Evolutionary conservation across 2,888 invertebrate genomes (phyloP).

Genomic region (Aricia artaxerxes): DNA sequence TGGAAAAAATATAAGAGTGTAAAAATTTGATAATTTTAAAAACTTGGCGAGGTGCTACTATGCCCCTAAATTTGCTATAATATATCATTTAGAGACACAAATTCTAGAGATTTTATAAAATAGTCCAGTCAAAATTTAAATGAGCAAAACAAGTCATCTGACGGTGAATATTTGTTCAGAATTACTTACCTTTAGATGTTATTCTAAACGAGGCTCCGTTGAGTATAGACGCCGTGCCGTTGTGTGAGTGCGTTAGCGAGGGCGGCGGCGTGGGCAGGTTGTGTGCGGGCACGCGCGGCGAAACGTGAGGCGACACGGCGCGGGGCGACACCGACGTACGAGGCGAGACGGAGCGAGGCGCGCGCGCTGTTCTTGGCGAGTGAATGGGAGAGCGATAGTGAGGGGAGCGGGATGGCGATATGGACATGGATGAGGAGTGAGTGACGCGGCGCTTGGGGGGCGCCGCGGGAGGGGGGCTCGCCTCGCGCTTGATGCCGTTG

Average conservation of each 20-base stretch:
- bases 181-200: conserved; percentile 85
- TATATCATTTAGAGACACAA: too few species aligned
- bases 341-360: conserved; percentile 46
- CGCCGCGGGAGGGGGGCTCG: conserved; percentile 80
- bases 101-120: too few species aligned
- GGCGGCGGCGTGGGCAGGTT: conserved; percentile 41
- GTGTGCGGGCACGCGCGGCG: conserved; percentile 48
- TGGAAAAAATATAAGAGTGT: conserved; percentile 59
- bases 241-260: conserved; percentile 45
- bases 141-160: neutral
- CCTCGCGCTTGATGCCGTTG: conserved; percentile 70
- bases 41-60: conserved; percentile 32
- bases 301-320: conserved; percentile 17
- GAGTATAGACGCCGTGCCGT: conserved; percentile 48
- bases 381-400: conserved; percentile 51
- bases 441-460: conserved; percentile 82
- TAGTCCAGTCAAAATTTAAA: neutral
- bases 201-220: conserved; percentile 91
- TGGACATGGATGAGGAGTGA: conserved; percentile 59
- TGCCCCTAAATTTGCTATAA: neutral
- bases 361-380: conserved; percentile 38
- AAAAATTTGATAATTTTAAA: neutral
- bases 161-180: neutral
- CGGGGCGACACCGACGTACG: conserved; percentile 82
- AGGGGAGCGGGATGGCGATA: conserved; percentile 36